Evolutionary conservation across 2,797 vertebrate genomes (phyloP), one percentile per base, ranked within the genome.

Genomic region (Remorina albescens): DNA sequence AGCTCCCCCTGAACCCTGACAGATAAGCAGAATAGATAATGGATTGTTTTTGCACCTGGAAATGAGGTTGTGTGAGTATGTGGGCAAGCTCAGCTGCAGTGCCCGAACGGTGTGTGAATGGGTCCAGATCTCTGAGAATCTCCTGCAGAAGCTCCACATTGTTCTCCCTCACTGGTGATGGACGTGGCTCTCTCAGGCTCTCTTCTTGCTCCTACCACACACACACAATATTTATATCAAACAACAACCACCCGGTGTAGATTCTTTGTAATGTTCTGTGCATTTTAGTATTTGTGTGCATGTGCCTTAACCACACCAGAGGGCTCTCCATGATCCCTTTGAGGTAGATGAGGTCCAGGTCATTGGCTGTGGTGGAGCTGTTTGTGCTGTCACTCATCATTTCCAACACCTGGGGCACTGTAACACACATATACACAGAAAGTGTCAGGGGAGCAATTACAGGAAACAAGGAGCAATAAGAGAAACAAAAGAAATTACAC

Each of bases 281-380:
- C 25, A 5, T 58, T 16, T 12, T 6, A 2, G 3, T 50, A 11
- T 41, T 21, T 58, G 47, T 59, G 37, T 72, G 25, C 39, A 36
- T 71, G 49, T 67, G 12, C 41, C 42, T 50, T 30, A 51, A n/a
- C 5, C 94, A 93, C 89, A 98, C 98, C 94, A 96, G 95, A 72
- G 98, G 98, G 90, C 96, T 97, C 74, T 98, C 98, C 96, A 98
- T 98, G 89, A 99, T 98, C 88, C 98, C 97, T 94, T 98, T 98
- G 78, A 99, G 96, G 89, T 97, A 99, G 92, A 99, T 97, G 64
- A 98, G 96, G 91, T 99, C 98, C 90, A 98, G 96, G 92, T 98
- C 98, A 89, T 98, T 98, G 86, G 98, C 97, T 0, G 96, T 97
- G 56, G 97, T 96, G 10, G 97, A 97, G 62, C 95, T 95, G 5